Conservation (phyloP, 2,113 vertebrate species). For the Rhinoptilus africanus region DNA sequence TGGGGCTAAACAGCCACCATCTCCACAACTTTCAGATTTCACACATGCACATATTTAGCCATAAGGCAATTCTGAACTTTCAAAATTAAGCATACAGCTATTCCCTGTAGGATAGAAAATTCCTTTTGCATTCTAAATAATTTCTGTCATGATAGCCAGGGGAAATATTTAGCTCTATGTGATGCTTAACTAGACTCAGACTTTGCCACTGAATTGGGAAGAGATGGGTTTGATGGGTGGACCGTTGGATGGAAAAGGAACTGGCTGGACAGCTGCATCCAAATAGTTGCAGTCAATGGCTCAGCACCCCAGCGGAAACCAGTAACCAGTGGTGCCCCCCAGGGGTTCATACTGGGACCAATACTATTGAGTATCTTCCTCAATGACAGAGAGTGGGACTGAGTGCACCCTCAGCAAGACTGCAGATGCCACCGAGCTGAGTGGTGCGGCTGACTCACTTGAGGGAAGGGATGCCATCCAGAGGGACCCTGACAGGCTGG, state of each 20-base stretch:
- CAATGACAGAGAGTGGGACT: neutral
- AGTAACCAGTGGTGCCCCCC: neutral
- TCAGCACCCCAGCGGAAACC: neutral
- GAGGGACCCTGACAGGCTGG: neutral
- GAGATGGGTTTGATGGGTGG: neutral
- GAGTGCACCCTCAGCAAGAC: neutral
- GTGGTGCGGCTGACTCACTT: rapidly evolving
- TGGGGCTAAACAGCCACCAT: constrained; percentile 5
- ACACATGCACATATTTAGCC: constrained; percentile 41
- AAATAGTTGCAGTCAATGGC: neutral
- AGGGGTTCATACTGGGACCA: neutral
- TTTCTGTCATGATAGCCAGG: constrained; percentile 5
- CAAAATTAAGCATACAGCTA: constrained; percentile 29
- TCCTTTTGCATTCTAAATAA: constrained; percentile 43
- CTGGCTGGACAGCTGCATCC: neutral
- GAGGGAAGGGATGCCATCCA: neutral
- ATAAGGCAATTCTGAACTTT: constrained; percentile 57
- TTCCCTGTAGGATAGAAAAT: constrained; percentile 16
- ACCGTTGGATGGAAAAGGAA: neutral
- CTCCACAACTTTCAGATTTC: constrained; percentile 36
- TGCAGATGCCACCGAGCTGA: neutral
- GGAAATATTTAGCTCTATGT: neutral
- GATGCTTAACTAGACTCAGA: neutral
- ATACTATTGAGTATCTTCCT: neutral
- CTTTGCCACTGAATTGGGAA: neutral